Conservation (phyloP, 2,797 vertebrate species). For the Pseudomugil gertrudae region DNA sequence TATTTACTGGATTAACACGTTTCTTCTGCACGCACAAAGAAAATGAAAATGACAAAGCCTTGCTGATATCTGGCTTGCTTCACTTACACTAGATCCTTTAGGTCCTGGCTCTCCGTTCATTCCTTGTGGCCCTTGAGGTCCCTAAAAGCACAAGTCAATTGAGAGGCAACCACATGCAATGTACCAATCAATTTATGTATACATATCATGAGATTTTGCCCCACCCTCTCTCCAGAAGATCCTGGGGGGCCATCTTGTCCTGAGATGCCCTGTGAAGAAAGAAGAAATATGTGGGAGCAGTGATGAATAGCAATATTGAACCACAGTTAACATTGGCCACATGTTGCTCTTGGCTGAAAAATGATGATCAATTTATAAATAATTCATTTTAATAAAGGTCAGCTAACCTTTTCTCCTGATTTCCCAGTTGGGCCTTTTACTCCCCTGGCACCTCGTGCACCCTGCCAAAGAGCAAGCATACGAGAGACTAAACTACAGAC, state of each 20-base stretch:
- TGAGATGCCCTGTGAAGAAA: slow-evolving; percentile 85
- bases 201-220: slow-evolving; percentile 9
- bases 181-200: not conserved
- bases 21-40: no score
- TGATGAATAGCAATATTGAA: slow-evolving; percentile 3
- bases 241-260: slow-evolving; percentile 93
- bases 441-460: slow-evolving; percentile 90
- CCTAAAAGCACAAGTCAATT: slow-evolving; percentile 75
- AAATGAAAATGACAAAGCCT: no score
- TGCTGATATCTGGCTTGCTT: not conserved
- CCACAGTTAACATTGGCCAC: not conserved
- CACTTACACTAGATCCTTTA: slow-evolving; percentile 93
- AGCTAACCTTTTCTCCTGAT: slow-evolving; percentile 92
- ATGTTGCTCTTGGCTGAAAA: slow-evolving; percentile 15
- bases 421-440: slow-evolving; percentile 93
- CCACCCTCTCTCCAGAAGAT: slow-evolving; percentile 92
- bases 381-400: slow-evolving; percentile 1
- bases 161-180: not conserved
- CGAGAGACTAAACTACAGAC: slow-evolving; percentile 10
- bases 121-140: slow-evolving; percentile 94
- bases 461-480: slow-evolving; percentile 75
- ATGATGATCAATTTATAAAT: no score
- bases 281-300: not conserved
- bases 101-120: slow-evolving; percentile 93
- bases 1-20: no score